Percentiles rank a stretch among this genome's conserved stretches.
Conservation (phyloP, 2,113 vertebrate genomes). For the Microcebus jonahi region DNA sequence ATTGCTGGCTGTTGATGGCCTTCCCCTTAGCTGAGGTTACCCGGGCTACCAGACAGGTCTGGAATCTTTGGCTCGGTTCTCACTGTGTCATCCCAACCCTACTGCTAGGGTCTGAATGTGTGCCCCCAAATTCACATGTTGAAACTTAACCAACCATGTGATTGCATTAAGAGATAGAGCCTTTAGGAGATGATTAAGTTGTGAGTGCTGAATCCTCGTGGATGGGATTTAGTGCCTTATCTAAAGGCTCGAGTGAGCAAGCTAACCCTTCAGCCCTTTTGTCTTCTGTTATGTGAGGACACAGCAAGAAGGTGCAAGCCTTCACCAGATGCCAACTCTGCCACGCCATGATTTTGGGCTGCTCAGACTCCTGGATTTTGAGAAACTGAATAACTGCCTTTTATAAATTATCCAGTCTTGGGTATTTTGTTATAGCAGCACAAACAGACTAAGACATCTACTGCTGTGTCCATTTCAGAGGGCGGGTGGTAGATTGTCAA, state of each 20-base stretch:
- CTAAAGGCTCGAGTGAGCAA: neutral
- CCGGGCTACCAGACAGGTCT: neutral
- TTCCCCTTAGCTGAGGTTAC: neutral
- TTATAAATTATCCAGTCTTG: neutral
- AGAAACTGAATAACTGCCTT: neutral
- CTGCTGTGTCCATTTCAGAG: neutral
- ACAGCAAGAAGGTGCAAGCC: neutral
- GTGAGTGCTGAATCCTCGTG: neutral
- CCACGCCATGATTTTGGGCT: neutral
- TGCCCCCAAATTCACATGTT: neutral
- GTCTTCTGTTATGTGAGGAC: neutral
- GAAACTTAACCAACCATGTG: neutral
- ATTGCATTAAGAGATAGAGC: neutral
- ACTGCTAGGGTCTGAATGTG: neutral
- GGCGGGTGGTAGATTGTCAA: neutral
- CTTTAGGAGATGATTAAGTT: neutral
- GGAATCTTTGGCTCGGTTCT: neutral
- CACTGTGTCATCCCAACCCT: no score
- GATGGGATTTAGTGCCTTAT: neutral
- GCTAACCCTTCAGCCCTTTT: neutral
- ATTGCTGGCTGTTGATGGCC: fast-evolving
- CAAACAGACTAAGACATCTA: neutral
- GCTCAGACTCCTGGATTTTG: neutral
- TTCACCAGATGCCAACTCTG: neutral
- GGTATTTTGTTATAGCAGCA: neutral